phyloP scores from a whole-genome alignment of 2,888 invertebrate genomes.

The Drosophila flavopinicola region DNA sequence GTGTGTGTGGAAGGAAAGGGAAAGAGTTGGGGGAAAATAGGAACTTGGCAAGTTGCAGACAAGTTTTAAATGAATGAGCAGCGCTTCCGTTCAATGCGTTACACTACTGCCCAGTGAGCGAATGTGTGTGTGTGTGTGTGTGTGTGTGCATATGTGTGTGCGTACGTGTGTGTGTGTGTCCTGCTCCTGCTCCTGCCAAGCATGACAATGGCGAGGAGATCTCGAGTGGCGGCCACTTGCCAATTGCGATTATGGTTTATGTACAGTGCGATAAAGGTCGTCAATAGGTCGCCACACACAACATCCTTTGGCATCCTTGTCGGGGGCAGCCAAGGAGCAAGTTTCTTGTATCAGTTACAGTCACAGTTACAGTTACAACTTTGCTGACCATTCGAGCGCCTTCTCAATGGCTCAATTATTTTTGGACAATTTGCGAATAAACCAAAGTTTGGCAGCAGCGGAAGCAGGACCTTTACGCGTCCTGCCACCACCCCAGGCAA shows the following conservation, averaged over 20 bases:
- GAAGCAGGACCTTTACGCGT: background rate
- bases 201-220: conserved; percentile 66
- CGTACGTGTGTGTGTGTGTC: conserved; percentile 25
- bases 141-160: conserved; percentile 18
- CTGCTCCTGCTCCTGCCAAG: conserved; percentile 48
- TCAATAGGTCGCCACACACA: conserved; percentile 80
- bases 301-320: conserved; percentile 27
- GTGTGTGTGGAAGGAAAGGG: background rate
- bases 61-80: conserved; percentile 83
- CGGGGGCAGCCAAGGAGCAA: conserved; percentile 61
- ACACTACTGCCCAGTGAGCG: conserved; percentile 38
- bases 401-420: conserved; percentile 83
- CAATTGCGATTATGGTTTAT: conserved; percentile 83
- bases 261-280: conserved; percentile 82
- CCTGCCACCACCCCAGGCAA: background rate
- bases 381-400: conserved; percentile 72
- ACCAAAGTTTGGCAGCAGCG: conserved; percentile 65
- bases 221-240: conserved; percentile 79
- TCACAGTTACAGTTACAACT: conserved; percentile 32
- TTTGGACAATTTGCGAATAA: conserved; percentile 82
- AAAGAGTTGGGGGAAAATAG: background rate
- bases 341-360: conserved; percentile 67
- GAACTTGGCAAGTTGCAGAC: conserved; percentile 82
- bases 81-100: conserved; percentile 80
- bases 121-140: conserved; percentile 13